These are phyloP conservation scores for Channa striata DNA, from an alignment of 2,797 vertebrate species.

Conservation along the genomic window DNA sequence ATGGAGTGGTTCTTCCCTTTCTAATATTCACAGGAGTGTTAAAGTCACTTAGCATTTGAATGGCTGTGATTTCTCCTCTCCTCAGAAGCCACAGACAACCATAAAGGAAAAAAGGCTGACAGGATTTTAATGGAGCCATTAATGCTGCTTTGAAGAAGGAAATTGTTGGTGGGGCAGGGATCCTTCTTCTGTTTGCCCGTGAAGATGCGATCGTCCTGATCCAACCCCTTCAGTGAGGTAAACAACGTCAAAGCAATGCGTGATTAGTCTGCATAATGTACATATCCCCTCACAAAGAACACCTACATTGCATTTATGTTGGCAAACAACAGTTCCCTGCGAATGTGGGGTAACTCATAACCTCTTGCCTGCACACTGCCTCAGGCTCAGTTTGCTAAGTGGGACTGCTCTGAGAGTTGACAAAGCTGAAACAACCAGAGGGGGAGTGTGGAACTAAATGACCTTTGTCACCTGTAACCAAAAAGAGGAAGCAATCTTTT, in stretches of 20 bases:
- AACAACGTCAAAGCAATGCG: conserved; percentile 67
- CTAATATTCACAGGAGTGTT: conserved; percentile 79
- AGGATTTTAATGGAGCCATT: conserved; percentile 85
- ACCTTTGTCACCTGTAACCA: conserved; percentile 35
- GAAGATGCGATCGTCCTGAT: conserved; percentile 72
- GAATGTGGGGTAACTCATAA: conserved; percentile 57
- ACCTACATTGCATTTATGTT: conserved; percentile 62
- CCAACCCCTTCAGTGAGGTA: conserved; percentile 61
- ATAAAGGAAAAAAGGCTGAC: conserved; percentile 74
- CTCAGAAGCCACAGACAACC: conserved; percentile 68
- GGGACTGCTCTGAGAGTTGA: conserved; percentile 40
- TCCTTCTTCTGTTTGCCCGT: conserved; percentile 57
- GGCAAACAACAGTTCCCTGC: conserved; percentile 62
- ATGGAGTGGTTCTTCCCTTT: conserved; percentile 69
- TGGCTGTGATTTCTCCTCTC: conserved; percentile 77
- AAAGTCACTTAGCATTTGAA: conserved; percentile 85
- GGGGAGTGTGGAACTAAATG: conserved; percentile 31
- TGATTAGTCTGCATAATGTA: conserved; percentile 50
- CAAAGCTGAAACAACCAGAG: conserved; percentile 55
- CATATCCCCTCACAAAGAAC: conserved; percentile 35
- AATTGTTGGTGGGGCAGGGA: conserved; percentile 74
- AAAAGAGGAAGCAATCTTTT: conserved; percentile 9
- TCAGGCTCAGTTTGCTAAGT: conserved; percentile 66
- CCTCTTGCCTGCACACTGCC: conserved; percentile 58
- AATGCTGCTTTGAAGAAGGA: conserved; percentile 81